These are phyloP conservation scores for Platalea minor DNA, from an alignment of 2,797 vertebrate genomes.

Conservation along the genomic window DNA sequence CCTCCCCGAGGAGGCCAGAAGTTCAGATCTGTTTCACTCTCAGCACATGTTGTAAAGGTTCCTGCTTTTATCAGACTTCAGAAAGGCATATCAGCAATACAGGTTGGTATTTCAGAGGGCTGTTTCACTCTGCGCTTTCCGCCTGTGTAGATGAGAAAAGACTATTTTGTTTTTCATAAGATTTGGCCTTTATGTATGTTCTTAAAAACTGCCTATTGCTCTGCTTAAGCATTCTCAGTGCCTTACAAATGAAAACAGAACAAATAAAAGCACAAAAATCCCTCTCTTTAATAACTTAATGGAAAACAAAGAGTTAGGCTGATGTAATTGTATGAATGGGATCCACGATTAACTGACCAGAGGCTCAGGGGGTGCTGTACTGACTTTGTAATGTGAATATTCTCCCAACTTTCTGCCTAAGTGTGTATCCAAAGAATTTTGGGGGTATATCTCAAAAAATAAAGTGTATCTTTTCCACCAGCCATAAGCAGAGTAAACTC, in stretches of 20 bases:
- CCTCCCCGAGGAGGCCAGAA: neutral
- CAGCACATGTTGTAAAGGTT: neutral
- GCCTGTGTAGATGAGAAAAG: neutral
- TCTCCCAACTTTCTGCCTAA: neutral
- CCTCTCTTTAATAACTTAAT: neutral
- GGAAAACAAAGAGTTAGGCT: neutral
- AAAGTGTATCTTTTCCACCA: neutral
- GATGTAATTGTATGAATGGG: neutral
- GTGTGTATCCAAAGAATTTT: neutral
- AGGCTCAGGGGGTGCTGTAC: neutral
- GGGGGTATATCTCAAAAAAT: neutral
- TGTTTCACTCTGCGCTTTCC: neutral
- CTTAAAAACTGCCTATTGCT: neutral
- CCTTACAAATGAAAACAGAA: neutral
- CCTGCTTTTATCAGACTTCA: neutral
- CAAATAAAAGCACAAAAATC: neutral
- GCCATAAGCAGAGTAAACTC: neutral
- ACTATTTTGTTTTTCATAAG: neutral
- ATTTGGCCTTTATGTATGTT: neutral
- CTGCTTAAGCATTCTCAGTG: neutral
- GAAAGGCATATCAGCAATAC: neutral
- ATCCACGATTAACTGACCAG: neutral
- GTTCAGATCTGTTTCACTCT: neutral
- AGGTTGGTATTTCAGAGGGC: neutral
- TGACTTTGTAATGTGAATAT: neutral